Evolutionary conservation across 2,888 invertebrate species (phyloP), one percentile per base, ranked within the genome.

Genomic region (Troilus luridus): DNA sequence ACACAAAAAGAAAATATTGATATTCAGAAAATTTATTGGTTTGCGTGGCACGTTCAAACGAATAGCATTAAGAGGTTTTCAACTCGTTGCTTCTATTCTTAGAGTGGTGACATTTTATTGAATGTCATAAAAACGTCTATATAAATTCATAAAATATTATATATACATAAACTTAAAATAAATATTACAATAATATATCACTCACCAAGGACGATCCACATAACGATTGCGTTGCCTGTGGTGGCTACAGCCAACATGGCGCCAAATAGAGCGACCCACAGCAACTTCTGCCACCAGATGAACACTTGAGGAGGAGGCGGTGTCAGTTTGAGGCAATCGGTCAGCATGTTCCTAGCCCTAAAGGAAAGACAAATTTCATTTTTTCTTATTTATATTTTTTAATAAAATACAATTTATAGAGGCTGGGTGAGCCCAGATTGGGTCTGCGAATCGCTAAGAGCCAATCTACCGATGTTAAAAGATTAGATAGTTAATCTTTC

Each of bases 271-370:
- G 92, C 60, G 19, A 93, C 92, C 93, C 93, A 93, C n/a, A 93
- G 90, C 9, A 93, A 92, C 92, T 95, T 95, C 91, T 93, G 93
- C 93, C 93, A 93, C 93, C 92, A 92, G 24, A 92, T 91, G 41
- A 93, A 91, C 17, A 95, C 95, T 93, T 95, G 96, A 58, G 94
- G 95, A 14, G 96, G 95, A 60, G 96, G 94, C 91, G 95, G 95
- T 94, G 92, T 92, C 58, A 92, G 91, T 54, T 92, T 88, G 64
- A 92, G 72, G 64, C 92, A 91, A 54, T 92, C 92, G 56, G 88
- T 77, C 21, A 92, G 62, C 85, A 90, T 88, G 19, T 91, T 88
- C 72, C 92, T 67, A 12, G 91, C 67, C 88, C 91, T 89, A n/a
- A 60, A 21, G 7, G 72, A n/a, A 89, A 54, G 2, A 60, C 9